Base-by-base conservation (phyloP, 1,140 invertebrate genomes). In the Bombus huntii region DNA sequence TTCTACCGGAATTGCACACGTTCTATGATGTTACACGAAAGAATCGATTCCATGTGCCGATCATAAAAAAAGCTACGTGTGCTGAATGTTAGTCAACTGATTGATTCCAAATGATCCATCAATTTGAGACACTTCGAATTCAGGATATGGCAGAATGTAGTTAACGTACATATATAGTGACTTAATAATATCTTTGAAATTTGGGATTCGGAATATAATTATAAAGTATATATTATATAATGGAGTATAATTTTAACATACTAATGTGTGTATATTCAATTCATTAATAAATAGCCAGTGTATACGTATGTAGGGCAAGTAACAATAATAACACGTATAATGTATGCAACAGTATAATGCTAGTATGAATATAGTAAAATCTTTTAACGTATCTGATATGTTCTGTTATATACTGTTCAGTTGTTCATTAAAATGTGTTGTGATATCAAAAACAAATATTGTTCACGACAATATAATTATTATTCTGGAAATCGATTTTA, bases 11-110 rank as follows among this genome's bases (percentile, higher is more conserved):
- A 72, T 71, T 47, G 31, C 18, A 37, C 28, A n/a, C n/a, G 15
- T 39, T 86, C 81, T 75, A 59, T 68, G 68, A 82, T 74, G 73
- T 72, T 22, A 65, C 39, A 66, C 15, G 34, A 47, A 83, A 74
- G 82, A 75, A 71, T 88, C 73, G 77, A 88, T 76, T 65, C 37
- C n/a, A 57, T 37, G 18, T 10, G 44, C 34, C 31, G 39, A 5
- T 8, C 39, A 3, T 44, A 83, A 84, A 89, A 87, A 66, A 71
- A 18, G 44, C 18, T n/a, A 82, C 22, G 13, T n/a, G 31, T 10
- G 75, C 37, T 57, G 62, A 13, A 37, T 57, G 31, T 31, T 70
- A 28, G 25, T 10, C 28, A 39, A 13, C 39, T 65, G 53, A 80
- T 80, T 47, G 53, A 71, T 72, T 84, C n/a, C 44, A 44, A 72